A percentile compares a stretch with the other conserved stretches of the same genome.
Evolutionary conservation across 1,140 invertebrate species (phyloP).

Genomic region (Acromyrmex charruanus): DNA sequence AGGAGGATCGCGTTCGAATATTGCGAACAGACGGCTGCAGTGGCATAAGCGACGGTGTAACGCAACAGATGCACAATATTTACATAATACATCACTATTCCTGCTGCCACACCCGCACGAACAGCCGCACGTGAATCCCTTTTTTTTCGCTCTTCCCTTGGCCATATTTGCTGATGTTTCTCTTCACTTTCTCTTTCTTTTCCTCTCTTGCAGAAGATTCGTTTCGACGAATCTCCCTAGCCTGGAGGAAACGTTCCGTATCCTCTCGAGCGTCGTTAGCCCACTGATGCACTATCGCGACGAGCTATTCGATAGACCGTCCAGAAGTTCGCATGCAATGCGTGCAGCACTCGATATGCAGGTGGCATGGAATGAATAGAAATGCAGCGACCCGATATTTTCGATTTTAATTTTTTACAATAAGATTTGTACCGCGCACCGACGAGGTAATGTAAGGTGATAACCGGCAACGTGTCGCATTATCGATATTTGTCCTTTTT

Average conservation of each 20-base stretch:
- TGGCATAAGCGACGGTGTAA: constrained; percentile 4
- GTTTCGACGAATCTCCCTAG: background rate
- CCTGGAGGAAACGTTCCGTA: constrained; percentile 33
- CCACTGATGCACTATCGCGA: constrained; percentile 44
- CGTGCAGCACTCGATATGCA: constrained; percentile 40
- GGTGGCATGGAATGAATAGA: constrained; percentile 17
- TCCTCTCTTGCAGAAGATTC: background rate
- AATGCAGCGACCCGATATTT: background rate
- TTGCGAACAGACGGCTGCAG: background rate
- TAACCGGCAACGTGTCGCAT: background rate
- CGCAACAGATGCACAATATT: constrained; percentile 70
- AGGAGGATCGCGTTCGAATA: background rate
- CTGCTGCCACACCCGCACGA: constrained; percentile 84
- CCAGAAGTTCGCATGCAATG: constrained; percentile 11
- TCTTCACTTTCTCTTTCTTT: background rate
- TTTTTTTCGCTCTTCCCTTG: constrained; percentile 79
- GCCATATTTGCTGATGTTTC: constrained; percentile 66
- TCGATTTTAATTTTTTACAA: background rate
- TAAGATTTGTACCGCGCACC: background rate
- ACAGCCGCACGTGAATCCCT: constrained; percentile 78
- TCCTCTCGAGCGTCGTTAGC: constrained; percentile 45
- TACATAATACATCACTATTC: constrained; percentile 86
- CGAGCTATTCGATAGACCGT: constrained; percentile 29
- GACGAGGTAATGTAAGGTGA: background rate
- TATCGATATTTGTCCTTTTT: no score